Evolutionary conservation across 1,140 invertebrate species (phyloP), one percentile per base, ranked within the genome.

Genomic region (Rhagoletis zephyria): DNA sequence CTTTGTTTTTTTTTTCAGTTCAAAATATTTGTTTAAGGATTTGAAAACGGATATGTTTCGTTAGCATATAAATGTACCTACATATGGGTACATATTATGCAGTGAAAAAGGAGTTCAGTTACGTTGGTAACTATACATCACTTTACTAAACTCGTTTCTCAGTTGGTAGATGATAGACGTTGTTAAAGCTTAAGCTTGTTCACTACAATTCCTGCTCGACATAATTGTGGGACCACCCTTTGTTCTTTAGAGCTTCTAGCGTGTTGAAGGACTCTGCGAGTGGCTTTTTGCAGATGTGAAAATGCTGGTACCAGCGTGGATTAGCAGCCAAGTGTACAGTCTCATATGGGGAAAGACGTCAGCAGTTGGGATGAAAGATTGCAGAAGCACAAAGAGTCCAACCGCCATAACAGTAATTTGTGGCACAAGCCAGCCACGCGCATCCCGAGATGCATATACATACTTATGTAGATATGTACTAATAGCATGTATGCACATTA

Each of bases 401-500:
- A 6, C 0, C 5, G 74, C 74, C 6, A 16, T 59, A 16, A 81
- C 74, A 81, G 30, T 59, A 81, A 81, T 81, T 81, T 81, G 74
- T 81, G 74, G n/a, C 74, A 19, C 48, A 81, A 81, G n/a, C 74
- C 74, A 81, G 56, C 74, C 48, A 48, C 48, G 56, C 7, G 48
- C n/a, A 10, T n/a, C 14, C 48, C 30, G 30, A 30, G 30, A 30
- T 30, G 30, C 30, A 48, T n/a, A 63, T 63, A 63, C 6, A 30
- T 56, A 63, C 45, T 56, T 7, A 51, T 19, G 74, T 81, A 19
- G 4, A 67, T 67, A 5, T 67, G 16, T 67, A 67, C 30, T 30
- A 30, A 30, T 30, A 67, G 16, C 40, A 40, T 4, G 5, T 19
- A 6, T 10, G 51, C 10, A 5, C 30, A 30, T 30, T 30, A 30